phyloP scores from a whole-genome alignment of 2,113 vertebrate species.

The Chionodraco myersi region DNA sequence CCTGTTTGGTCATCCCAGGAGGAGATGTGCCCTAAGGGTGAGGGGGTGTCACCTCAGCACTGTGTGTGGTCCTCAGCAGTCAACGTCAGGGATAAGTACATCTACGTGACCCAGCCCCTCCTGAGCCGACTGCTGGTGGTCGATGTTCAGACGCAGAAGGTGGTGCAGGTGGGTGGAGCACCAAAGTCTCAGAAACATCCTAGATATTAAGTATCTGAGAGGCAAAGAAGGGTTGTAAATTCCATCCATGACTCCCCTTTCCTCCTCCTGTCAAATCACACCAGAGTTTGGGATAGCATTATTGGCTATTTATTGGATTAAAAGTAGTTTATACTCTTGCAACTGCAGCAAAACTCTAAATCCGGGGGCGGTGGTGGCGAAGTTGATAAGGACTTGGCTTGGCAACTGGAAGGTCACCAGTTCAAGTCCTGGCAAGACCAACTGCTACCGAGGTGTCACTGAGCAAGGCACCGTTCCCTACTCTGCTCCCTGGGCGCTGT shows the following conservation, averaged over 20 bases:
- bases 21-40: conserved; percentile 91
- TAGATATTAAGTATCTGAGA: neutral
- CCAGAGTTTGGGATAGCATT: neutral
- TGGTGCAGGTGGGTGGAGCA: conserved; percentile 88
- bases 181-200: neutral
- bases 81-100: conserved; percentile 92
- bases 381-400: no score
- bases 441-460: no score
- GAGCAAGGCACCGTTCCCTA: no score
- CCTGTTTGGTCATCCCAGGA: conserved; percentile 81
- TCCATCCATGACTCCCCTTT: neutral
- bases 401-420: no score
- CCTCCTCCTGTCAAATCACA: neutral
- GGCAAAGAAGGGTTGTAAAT: no score
- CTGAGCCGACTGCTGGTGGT: conserved; percentile 90
- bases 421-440: no score
- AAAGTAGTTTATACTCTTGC: neutral
- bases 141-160: conserved; percentile 93
- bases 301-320: neutral
- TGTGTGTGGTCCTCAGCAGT: conserved; percentile 94
- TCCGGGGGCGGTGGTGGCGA: no score
- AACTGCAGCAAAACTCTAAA: neutral
- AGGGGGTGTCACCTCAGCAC: conserved; percentile 80
- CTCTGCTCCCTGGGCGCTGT: no score
- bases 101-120: conserved; percentile 92